phyloP scores from a whole-genome alignment of 2,797 vertebrate species.

The Perdix hodgsoniae region DNA sequence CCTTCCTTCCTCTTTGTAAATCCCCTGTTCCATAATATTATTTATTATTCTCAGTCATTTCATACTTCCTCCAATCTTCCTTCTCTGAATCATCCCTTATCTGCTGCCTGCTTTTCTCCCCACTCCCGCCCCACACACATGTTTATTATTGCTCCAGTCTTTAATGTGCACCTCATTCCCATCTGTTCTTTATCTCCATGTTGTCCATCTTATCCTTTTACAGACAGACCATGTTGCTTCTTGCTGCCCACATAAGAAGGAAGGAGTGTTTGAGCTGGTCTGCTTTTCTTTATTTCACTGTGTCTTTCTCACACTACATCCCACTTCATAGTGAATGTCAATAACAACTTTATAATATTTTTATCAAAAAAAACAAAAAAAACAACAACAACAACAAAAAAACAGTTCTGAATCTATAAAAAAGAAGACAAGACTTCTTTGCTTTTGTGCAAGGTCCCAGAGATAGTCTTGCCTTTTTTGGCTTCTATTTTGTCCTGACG shows the following conservation, averaged over 20 bases:
- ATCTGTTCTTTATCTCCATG: slow-evolving; percentile 56
- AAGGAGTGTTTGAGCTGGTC: not conserved
- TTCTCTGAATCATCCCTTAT: slow-evolving; percentile 19
- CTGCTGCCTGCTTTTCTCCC: not conserved
- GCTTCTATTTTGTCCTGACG: not conserved
- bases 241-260: slow-evolving; percentile 39
- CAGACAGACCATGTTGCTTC: slow-evolving; percentile 3
- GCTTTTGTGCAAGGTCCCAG: not conserved
- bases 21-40: not conserved
- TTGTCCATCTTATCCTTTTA: slow-evolving; percentile 28
- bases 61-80: not conserved
- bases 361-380: not conserved
- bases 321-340: not conserved
- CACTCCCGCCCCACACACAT: not conserved
- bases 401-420: not conserved
- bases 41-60: not conserved
- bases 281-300: not conserved
- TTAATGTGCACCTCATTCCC: slow-evolving; percentile 44
- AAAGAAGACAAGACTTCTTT: not conserved
- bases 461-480: not conserved
- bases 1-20: not conserved
- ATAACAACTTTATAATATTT: slow-evolving; percentile 21
- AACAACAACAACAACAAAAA: no score
- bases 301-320: slow-evolving; percentile 12
- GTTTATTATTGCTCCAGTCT: not conserved